phyloP scores from a whole-genome alignment of 2,113 vertebrate genomes.

The Syngnathus floridae region DNA sequence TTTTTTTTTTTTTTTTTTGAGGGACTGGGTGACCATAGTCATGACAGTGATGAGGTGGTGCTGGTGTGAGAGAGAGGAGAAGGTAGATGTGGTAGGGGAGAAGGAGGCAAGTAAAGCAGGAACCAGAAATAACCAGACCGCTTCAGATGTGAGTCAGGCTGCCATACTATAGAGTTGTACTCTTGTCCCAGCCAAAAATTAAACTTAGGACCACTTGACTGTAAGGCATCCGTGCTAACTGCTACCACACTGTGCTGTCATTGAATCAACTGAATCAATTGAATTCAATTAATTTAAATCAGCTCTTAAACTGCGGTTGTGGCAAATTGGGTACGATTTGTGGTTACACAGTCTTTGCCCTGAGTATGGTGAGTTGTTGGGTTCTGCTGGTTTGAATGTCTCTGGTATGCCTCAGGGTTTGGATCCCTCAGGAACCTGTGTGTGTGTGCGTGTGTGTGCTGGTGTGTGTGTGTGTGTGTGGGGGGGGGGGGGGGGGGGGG shows the following conservation, averaged over 20 bases:
- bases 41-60: no score
- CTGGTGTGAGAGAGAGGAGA: no score
- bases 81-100: no score
- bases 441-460: no score
- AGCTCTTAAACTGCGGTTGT: background rate
- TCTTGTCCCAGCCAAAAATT: background rate
- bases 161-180: no score
- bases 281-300: background rate
- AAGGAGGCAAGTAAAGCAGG: no score
- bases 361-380: slow-evolving; percentile 7
- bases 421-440: slow-evolving; percentile 32
- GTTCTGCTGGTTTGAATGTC: slow-evolving; percentile 30
- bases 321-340: background rate
- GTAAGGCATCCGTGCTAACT: background rate
- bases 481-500: slow-evolving; percentile 15
- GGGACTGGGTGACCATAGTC: no score
- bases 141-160: no score
- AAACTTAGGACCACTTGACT: background rate
- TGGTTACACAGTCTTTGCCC: background rate
- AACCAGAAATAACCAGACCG: no score
- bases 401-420: slow-evolving; percentile 25
- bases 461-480: background rate
- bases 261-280: background rate
- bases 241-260: background rate
- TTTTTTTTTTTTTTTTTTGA: no score